Evolutionary conservation across 2,888 invertebrate genomes (phyloP), one percentile per base, ranked within the genome.

Genomic region (Trisateles emortualis): DNA sequence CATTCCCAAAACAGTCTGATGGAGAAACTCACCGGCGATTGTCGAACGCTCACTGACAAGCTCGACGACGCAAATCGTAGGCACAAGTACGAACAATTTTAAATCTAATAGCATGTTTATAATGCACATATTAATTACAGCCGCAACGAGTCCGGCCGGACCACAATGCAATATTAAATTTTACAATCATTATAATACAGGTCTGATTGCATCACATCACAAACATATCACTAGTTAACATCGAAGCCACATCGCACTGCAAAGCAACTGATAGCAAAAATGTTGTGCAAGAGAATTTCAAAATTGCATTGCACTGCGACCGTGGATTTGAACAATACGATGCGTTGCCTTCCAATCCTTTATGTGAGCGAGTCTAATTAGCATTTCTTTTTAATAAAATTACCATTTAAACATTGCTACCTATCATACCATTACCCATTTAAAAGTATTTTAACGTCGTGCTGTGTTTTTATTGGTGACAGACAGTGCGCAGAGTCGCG

Each of bases 1-100:
- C 96, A 96, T 93, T 96, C 96, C 93, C 97, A 97, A 95, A 97
- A 96, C 95, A 96, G 96, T 95, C 96, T 97, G 95, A 96, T 97
- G 96, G 97, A 97, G 94, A 97, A 96, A 95, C 95, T 97, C 93
- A 96, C 97, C 86, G 95, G 94, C 86, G 97, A 97, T 94, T 97
- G 97, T 94, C 97, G 96, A 94, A 94, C 94, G 92, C 95, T 97
- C 92, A 97, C 97, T 87, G 95, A 96, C 94, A 97, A 96, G 95
- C 95, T 97, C 94, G 97, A 97, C 94, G 97, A 97, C 92, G 95
- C 96, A 88, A 96, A 95, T 91, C 94, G 95, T 93, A 96, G 96
- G 93, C 97, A 97, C 96, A 97, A 97, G 97, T 97, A 96, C 95
- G 95, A 83, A 83, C 63, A 74, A 80, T 86, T 81, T 83, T 66